Conservation (phyloP, 1,140 invertebrate species). For the Agrypnia vestita region DNA sequence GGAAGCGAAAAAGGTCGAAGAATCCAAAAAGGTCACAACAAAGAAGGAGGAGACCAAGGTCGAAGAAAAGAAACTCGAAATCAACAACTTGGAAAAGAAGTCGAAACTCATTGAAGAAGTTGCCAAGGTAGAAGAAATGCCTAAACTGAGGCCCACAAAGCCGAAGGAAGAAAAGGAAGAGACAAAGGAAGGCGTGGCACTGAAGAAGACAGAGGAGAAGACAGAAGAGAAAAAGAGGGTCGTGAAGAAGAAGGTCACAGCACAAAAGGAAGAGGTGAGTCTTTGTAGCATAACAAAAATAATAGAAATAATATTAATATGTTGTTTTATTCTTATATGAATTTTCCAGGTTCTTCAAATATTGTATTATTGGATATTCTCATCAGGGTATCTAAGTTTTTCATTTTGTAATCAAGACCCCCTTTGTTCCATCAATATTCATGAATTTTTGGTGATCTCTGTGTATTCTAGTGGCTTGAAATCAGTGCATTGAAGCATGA, state of each 20-base stretch:
- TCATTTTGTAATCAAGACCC: too few species aligned
- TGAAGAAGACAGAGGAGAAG: constrained; percentile 66
- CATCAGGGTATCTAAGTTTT: too few species aligned
- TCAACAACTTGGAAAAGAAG: constrained; percentile 59
- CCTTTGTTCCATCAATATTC: too few species aligned
- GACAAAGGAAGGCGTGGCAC: constrained; percentile 64
- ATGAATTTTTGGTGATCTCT: too few species aligned
- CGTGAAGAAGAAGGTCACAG: constrained; percentile 69
- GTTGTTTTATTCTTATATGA: too few species aligned
- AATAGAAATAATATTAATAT: background rate
- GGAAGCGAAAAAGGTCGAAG: constrained; percentile 67
- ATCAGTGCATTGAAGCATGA: too few species aligned
- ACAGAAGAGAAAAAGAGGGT: constrained; percentile 69
- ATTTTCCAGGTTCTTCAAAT: too few species aligned
- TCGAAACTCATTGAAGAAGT: constrained; percentile 67
- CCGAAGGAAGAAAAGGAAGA: constrained; percentile 72
- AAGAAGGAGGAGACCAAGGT: constrained; percentile 63
- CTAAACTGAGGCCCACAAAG: constrained; percentile 73
- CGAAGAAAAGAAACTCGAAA: constrained; percentile 62
- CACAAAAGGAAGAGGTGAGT: constrained; percentile 72
- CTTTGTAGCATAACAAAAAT: too few species aligned
- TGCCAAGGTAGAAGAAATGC: constrained; percentile 71
- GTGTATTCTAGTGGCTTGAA: too few species aligned
- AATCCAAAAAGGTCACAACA: constrained; percentile 62
- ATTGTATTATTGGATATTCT: too few species aligned